Base-by-base conservation (phyloP, 2,888 invertebrate species). In the Teleogryllus oceanicus region DNA sequence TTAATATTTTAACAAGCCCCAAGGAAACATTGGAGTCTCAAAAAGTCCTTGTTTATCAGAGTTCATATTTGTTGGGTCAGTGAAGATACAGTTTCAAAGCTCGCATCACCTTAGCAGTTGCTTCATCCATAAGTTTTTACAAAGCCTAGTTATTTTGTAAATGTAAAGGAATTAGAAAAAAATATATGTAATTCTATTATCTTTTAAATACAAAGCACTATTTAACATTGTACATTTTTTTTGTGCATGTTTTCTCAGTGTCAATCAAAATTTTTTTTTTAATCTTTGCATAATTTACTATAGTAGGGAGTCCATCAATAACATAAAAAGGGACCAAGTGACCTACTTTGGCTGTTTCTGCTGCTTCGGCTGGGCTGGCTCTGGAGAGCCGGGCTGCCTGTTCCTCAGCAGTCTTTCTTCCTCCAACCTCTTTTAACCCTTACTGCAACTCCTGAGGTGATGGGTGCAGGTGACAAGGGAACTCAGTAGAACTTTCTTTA, bases 171-270 rank as follows among this genome's bases (percentile, higher is more conserved):
- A 37, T 37, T 37, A 11, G 2, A 12, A 62, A 62, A 62, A n/a
- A 62, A 18, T 12, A 62, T 62, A 62, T 62, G 62, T 62, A 62
- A 62, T n/a, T 62, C 62, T 62, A 62, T 62, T 62, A 62, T 62
- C 62, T 62, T 62, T 62, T 62, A 62, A 62, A 62, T 62, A 62
- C 62, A 62, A 62, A 62, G 62, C 62, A 62, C 62, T 62, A 62
- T 62, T 62, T 62, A 62, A 62, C 62, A 62, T 18, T 62, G n/a
- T 62, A 62, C 37, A 37, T 5, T 37, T 37, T 37, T 62, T 62
- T 10, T 62, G 62, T 62, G 16, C 13, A n/a, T 62, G 62, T 18
- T 62, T 62, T n/a, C n/a, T 62, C 62, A 62, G 62, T 62, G n/a
- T n/a, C 62, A 62, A n/a, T n/a, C n/a, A n/a, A 62, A n/a, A n/a